A percentile compares a stretch with the other conserved stretches of the same genome.
Conservation (phyloP, 2,888 invertebrate genomes). For the Schizaphis graminum region DNA sequence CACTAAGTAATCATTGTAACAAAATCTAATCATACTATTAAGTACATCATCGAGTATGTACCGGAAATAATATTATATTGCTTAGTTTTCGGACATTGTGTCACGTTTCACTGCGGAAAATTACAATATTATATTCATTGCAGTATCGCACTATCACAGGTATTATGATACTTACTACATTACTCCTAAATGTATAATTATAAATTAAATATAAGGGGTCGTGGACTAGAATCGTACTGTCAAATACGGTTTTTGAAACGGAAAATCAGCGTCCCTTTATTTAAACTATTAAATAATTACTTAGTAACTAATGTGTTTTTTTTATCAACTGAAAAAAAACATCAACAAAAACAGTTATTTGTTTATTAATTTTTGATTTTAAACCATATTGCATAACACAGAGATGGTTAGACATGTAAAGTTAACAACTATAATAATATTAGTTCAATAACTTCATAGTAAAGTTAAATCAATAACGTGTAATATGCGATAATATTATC, state of each 20-base stretch:
- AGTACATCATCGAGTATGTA: background rate
- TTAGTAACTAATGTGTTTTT: no score
- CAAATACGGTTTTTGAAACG: background rate
- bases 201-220: background rate
- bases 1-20: background rate
- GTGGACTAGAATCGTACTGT: background rate
- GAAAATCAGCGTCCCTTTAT: background rate
- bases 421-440: no score
- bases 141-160: background rate
- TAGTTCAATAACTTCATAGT: no score
- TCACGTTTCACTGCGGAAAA: background rate
- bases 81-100: background rate
- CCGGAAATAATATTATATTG: background rate
- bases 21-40: background rate
- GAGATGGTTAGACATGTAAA: no score
- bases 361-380: no score
- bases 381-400: no score
- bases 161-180: background rate
- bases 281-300: background rate
- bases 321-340: no score
- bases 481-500: no score
- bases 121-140: background rate
- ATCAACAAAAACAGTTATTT: no score
- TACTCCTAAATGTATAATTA: background rate
- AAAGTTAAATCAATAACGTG: no score